These are phyloP conservation scores for Acholoe squamosa DNA, from an alignment of 2,888 invertebrate species.

Conservation along the genomic window DNA sequence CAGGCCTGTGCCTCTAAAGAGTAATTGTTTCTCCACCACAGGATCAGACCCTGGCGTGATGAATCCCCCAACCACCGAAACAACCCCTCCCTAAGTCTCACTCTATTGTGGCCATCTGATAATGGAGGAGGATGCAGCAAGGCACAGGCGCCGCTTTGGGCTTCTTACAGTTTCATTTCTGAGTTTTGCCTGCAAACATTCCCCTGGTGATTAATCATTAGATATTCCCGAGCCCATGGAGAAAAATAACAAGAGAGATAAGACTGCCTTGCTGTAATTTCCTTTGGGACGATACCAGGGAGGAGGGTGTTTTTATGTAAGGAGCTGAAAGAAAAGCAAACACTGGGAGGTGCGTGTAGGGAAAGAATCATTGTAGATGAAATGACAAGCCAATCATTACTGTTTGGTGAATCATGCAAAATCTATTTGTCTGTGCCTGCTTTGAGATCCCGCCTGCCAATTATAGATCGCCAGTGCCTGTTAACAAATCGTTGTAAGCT, in stretches of 20 bases:
- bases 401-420: conserved; percentile 37
- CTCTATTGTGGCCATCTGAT: conserved; percentile 25
- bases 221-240: background rate
- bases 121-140: background rate
- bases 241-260: conserved; percentile 6
- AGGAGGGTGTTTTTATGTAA: background rate
- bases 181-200: conserved; percentile 21
- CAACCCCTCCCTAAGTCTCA: background rate
- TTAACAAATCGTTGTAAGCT: conserved; percentile 40
- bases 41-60: conserved; percentile 12
- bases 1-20: conserved; percentile 9
- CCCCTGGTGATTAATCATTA: conserved; percentile 54
- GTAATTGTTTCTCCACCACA: conserved; percentile 45
- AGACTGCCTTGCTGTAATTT: conserved; percentile 27
- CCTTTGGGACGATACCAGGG: conserved; percentile 40
- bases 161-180: conserved; percentile 14
- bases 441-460: background rate
- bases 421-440: background rate
- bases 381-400: conserved; percentile 47
- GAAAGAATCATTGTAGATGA: background rate
- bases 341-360: background rate
- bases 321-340: conserved; percentile 16
- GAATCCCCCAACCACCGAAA: background rate
- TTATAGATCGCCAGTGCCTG: conserved; percentile 45
- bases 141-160: background rate